Conservation (phyloP, 2,797 vertebrate genomes). For the Choloepus didactylus region DNA sequence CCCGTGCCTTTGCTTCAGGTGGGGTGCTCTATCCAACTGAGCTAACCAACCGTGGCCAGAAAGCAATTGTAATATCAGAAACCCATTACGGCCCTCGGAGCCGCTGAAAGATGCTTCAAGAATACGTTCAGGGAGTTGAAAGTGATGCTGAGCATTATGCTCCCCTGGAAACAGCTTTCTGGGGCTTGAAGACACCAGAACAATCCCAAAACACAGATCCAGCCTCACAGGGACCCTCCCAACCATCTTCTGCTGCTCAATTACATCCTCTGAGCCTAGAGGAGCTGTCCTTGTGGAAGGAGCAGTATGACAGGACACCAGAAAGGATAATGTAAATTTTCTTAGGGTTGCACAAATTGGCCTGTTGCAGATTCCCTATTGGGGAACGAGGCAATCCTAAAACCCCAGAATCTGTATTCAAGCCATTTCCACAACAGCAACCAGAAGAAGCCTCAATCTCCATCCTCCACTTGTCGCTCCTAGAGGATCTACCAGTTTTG, state of each 20-base stretch:
- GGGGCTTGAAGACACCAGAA: not conserved
- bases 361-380: not conserved
- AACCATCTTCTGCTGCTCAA: not conserved
- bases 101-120: not conserved
- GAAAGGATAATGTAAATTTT: not conserved
- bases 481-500: fast-evolving
- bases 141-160: not conserved
- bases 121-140: not conserved
- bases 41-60: conserved; percentile 40
- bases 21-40: not conserved
- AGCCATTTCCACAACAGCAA: not conserved
- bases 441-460: not conserved
- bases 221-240: not conserved
- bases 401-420: not conserved
- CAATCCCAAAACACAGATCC: not conserved
- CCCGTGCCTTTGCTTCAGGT: conserved; percentile 27
- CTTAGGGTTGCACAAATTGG: not conserved
- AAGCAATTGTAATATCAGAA: conserved; percentile 62
- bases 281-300: not conserved
- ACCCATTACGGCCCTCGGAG: not conserved
- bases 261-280: not conserved
- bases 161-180: conserved; percentile 27
- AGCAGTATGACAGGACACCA: not conserved
- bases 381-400: not conserved
- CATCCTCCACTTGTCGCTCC: fast-evolving